Evolutionary conservation across 2,888 invertebrate genomes (phyloP), one percentile per base, ranked within the genome.

Genomic region (Celastrina argiolus): DNA sequence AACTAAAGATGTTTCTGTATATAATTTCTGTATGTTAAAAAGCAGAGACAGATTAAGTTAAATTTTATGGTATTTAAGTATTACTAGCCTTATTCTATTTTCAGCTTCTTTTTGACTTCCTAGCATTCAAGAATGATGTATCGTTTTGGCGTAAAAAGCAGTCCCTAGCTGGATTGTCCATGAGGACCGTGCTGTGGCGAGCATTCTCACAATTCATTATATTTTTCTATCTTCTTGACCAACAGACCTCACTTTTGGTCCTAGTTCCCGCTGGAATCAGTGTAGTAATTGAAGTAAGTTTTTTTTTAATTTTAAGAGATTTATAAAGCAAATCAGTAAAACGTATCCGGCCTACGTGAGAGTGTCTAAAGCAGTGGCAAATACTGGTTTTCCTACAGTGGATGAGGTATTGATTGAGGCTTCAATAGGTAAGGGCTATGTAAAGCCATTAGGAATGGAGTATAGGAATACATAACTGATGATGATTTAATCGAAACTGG

Each of bases 81-180:
- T 16, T 14, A 18, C 7, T 45, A 10, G 7, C 16, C 6, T 45
- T 18, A 16, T 8, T 16, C 1, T 16, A 42, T 67, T 93, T 93
- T 16, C 93, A 99, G 97, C 89, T 99, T 69, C 87, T 99, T 51
- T 97, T 99, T 80, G 99, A 99, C 83, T 97, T 99, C 80, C 91
- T 99, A 66, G 98, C 99, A 0, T 98, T 99, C 82, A 99, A 99
- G 92, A 99, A 98, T 83, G 99, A 99, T 78, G 96, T 99, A 0
- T 94, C 94, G 66, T 99, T 99, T 84, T 99, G 99, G 99, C 94
- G 95, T 67, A 93, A 94, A 22, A 95, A 97, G 78, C 94, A 94
- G 36, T 95, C 96, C 0, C 95, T 99, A 87, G 97, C 96, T 51
- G 97, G 99, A 0, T 87, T 99, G 18, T 99, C 99, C 0, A 93